A percentile compares a stretch with the other conserved stretches of the same genome.
phyloP scores from a whole-genome alignment of 2,113 vertebrate genomes.

The Leptocoma aspasia region DNA sequence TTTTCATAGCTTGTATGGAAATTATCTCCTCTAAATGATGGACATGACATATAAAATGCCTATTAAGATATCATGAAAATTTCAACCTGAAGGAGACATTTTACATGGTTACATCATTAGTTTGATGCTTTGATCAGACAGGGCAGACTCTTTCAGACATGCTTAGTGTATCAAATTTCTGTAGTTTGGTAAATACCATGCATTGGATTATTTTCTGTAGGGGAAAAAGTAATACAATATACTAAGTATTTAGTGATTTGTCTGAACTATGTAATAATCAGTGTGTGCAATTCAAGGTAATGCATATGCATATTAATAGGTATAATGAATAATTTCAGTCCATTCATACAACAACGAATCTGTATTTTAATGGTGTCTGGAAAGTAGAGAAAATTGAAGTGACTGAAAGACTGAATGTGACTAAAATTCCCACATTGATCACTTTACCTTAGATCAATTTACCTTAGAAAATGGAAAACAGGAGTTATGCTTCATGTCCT shows the following conservation, averaged over 20 bases:
- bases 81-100: conserved; percentile 6
- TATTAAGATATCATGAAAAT: conserved; percentile 23
- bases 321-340: conserved; percentile 46
- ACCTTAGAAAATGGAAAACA: conserved; percentile 18
- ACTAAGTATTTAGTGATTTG: background rate
- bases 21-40: background rate
- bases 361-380: conserved; percentile 9
- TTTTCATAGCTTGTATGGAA: background rate
- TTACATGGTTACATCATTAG: conserved; percentile 31
- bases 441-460: conserved; percentile 65
- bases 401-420: conserved; percentile 37
- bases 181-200: conserved; percentile 1
- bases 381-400: conserved; percentile 53
- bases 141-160: conserved; percentile 2
- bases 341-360: background rate
- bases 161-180: conserved; percentile 26
- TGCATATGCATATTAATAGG: conserved; percentile 42
- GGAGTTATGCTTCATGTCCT: background rate
- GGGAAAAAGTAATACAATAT: conserved; percentile 48
- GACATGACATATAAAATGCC: background rate
- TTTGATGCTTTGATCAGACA: conserved; percentile 25
- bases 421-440: conserved; percentile 38
- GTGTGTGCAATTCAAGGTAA: conserved; percentile 25
- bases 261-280: background rate
- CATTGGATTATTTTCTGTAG: background rate